Evolutionary conservation across 2,888 invertebrate genomes (phyloP).

Genomic region (Limnephilus lunatus): DNA sequence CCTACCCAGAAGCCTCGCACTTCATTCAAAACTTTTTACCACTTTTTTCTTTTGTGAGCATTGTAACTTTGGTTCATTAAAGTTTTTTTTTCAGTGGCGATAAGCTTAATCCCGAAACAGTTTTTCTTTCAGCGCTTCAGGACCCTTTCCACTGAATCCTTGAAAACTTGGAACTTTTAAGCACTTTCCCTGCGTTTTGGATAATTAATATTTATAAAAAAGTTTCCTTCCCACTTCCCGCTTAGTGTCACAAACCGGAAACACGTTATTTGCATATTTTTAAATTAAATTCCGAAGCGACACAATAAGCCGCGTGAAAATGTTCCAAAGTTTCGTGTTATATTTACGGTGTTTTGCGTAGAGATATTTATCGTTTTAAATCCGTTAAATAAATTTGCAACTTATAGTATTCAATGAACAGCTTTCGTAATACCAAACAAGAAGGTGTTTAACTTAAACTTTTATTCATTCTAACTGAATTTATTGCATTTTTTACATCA

Average conservation of each 20-base stretch:
- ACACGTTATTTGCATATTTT: conserved; percentile 21
- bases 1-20: background rate
- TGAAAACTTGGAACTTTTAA: conserved; percentile 38
- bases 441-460: background rate
- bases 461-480: background rate
- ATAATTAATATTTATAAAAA: conserved; percentile 38
- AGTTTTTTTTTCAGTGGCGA: conserved; percentile 34
- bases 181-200: conserved; percentile 36
- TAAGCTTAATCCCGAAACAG: conserved; percentile 32
- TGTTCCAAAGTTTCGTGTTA: background rate
- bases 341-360: background rate
- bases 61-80: conserved; percentile 45
- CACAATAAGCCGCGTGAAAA: conserved; percentile 1
- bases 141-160: conserved; percentile 3
- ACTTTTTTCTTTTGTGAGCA: conserved; percentile 30
- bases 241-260: conserved; percentile 21
- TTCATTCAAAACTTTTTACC: conserved; percentile 42
- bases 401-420: background rate
- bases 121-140: conserved; percentile 20
- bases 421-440: background rate
- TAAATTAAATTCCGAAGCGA: conserved; percentile 5
- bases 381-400: background rate
- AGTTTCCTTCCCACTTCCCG: conserved; percentile 19
- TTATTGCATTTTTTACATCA: background rate
- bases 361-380: background rate